Conservation (phyloP, 1,140 invertebrate genomes). For the Triops longicaudatus region DNA sequence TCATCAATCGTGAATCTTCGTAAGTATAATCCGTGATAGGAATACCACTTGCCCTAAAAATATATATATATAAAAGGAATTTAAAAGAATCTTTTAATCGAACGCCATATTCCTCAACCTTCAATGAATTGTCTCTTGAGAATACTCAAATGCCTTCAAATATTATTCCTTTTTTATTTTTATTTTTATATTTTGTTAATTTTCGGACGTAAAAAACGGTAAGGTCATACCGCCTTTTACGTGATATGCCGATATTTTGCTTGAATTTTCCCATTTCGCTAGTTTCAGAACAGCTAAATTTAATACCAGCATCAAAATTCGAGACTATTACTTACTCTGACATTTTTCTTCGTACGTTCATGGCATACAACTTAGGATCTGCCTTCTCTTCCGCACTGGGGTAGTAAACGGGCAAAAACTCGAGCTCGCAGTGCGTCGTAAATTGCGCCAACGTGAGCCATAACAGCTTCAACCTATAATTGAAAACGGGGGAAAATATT, state of each 20-base stretch:
- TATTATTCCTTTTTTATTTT: too few relatives aligned
- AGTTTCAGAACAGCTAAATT: too few relatives aligned
- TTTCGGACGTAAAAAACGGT: too few relatives aligned
- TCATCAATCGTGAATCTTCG: conserved; percentile 80
- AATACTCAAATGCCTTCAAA: too few relatives aligned
- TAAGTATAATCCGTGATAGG: conserved; percentile 86
- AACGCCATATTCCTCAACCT: too few relatives aligned
- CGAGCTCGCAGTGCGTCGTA: conserved; percentile 81
- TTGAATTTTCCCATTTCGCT: too few relatives aligned
- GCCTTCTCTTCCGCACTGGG: conserved; percentile 76
- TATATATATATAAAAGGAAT: not conserved
- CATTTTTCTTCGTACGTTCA: conserved; percentile 83
- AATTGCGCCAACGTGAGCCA: conserved; percentile 88
- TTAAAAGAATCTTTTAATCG: too few relatives aligned
- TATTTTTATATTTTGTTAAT: too few relatives aligned
- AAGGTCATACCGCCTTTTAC: too few relatives aligned
- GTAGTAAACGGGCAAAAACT: conserved; percentile 85
- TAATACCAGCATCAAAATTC: too few relatives aligned
- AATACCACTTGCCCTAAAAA: conserved; percentile 55
- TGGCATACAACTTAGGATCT: conserved; percentile 81
- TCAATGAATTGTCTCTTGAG: too few relatives aligned
- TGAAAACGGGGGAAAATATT: not conserved
- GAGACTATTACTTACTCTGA: conserved; percentile 60
- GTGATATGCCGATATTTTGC: too few relatives aligned
- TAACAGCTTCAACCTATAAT: conserved; percentile 63